A percentile compares a stretch with the other conserved stretches of the same genome.
These are phyloP conservation scores for Xanthorhoe designata DNA, from an alignment of 2,888 invertebrate species.

Conservation along the genomic window DNA sequence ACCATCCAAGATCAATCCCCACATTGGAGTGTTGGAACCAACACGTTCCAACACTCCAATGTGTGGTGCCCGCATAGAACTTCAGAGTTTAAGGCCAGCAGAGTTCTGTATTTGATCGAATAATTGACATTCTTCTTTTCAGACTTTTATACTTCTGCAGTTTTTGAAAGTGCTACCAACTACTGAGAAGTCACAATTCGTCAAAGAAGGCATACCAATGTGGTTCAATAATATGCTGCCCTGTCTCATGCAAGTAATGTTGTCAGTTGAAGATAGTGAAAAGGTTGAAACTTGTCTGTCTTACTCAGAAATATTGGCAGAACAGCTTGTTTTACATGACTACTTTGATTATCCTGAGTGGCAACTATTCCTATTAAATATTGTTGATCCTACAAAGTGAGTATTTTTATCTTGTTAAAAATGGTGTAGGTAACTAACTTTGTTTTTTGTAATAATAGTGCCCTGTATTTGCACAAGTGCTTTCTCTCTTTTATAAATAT, in stretches of 20 bases:
- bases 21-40: too few species aligned
- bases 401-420: conserved; percentile 24
- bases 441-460: too few species aligned
- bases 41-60: too few species aligned
- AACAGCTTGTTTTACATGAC: conserved; percentile 65
- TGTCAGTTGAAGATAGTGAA: neutral
- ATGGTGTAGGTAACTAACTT: too few species aligned
- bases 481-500: too few species aligned
- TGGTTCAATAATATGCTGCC: conserved; percentile 83
- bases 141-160: conserved; percentile 52
- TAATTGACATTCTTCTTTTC: conserved; percentile 21
- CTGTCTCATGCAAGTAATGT: conserved; percentile 56
- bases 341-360: conserved; percentile 72
- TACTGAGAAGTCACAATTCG: conserved; percentile 63
- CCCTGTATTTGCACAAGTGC: too few species aligned
- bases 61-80: too few species aligned
- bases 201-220: conserved; percentile 67
- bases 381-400: conserved; percentile 70
- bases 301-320: conserved; percentile 72
- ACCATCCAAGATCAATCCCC: too few species aligned
- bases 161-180: conserved; percentile 62
- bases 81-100: too few species aligned
- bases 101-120: neutral
- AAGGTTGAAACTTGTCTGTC: conserved; percentile 44
- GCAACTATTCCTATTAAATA: conserved; percentile 64